Evolutionary conservation across 1,140 invertebrate species (phyloP).

Genomic region (Cecropterus lyciades): DNA sequence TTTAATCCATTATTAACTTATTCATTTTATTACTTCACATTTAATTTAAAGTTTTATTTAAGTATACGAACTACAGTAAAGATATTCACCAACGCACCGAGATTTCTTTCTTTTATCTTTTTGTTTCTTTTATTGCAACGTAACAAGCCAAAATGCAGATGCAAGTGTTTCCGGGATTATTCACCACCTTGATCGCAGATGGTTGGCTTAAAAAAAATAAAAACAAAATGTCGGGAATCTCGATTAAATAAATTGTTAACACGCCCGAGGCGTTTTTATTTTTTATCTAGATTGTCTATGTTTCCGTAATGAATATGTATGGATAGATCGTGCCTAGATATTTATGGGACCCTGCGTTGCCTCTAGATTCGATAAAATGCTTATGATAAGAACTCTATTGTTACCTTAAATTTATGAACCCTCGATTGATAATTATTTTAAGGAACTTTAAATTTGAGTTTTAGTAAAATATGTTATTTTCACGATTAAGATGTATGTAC

Average conservation of each 20-base stretch:
- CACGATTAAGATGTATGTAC: too few species aligned
- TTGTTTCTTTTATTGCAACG: conserved; percentile 20
- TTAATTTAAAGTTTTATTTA: too few species aligned
- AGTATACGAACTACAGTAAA: too few species aligned
- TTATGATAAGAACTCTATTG: conserved; percentile 25
- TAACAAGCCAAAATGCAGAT: conserved; percentile 54
- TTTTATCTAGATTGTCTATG: conserved; percentile 68
- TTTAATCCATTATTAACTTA: too few species aligned
- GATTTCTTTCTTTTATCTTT: conserved; percentile 1
- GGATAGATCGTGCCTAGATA: conserved; percentile 62
- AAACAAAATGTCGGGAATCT: conserved; percentile 56
- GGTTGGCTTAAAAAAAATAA: conserved; percentile 52
- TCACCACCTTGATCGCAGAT: conserved; percentile 74
- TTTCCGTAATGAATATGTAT: conserved; percentile 67
- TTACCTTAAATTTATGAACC: conserved; percentile 16
- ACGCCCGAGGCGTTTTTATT: conserved; percentile 55
- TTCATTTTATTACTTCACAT: too few species aligned
- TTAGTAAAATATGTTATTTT: too few species aligned
- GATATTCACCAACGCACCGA: too few species aligned
- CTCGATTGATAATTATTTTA: neutral
- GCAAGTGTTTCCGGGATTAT: conserved; percentile 62
- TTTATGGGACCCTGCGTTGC: conserved; percentile 18
- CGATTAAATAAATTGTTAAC: conserved; percentile 76
- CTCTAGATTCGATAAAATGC: conserved; percentile 27
- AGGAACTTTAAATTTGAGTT: too few species aligned